Evolutionary conservation across 2,113 vertebrate species (phyloP).

Genomic region (Mellivora capensis): DNA sequence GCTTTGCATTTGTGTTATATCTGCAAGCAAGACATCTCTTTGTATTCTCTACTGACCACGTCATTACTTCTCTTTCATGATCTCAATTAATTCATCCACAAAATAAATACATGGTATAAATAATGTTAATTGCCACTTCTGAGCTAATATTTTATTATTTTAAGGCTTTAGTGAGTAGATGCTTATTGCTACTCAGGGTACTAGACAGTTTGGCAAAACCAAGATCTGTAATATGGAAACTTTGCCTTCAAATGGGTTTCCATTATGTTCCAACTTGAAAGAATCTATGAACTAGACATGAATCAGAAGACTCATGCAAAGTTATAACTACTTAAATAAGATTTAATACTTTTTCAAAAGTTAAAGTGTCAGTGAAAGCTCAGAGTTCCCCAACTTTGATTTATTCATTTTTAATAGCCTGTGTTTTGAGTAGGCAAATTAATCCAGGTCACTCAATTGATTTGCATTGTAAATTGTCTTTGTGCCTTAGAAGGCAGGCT

Average conservation of each 20-base stretch:
- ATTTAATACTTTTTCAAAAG: background rate
- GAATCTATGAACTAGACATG: background rate
- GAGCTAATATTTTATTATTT: background rate
- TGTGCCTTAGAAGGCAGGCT: slow-evolving; percentile 37
- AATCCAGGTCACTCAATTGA: slow-evolving; percentile 13
- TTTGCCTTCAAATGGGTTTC: background rate
- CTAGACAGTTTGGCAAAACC: background rate
- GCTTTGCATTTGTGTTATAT: background rate
- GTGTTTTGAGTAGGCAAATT: slow-evolving; percentile 36
- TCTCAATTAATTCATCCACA: background rate
- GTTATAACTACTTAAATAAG: background rate
- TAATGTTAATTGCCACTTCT: background rate
- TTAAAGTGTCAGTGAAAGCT: slow-evolving; percentile 16
- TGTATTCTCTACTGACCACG: background rate
- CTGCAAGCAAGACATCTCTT: background rate
- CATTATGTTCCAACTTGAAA: background rate
- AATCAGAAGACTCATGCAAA: background rate
- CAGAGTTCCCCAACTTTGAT: background rate
- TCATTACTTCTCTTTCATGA: background rate
- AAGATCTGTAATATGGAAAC: background rate
- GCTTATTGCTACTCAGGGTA: background rate
- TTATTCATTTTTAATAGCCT: slow-evolving; percentile 49
- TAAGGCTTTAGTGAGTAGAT: background rate
- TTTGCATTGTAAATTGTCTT: slow-evolving; percentile 41
- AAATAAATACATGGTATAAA: background rate